Conservation (phyloP, 2,797 vertebrate species). For the Anisognathus igniventris region DNA sequence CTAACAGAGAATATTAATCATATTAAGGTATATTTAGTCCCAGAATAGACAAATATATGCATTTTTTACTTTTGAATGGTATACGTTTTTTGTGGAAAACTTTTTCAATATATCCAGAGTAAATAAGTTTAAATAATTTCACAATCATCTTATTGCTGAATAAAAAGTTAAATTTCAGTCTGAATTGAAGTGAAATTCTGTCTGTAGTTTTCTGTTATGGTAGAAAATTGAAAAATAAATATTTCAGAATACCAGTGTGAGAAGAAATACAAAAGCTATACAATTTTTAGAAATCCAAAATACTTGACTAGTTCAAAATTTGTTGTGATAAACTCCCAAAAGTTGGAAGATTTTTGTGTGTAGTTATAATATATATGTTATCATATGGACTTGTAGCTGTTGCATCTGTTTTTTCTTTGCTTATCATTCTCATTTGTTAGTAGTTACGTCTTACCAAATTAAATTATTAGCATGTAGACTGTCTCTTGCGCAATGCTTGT, state of each 20-base stretch:
- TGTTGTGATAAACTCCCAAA: background rate
- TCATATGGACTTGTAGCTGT: background rate
- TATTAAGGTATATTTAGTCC: background rate
- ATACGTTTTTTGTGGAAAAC: background rate
- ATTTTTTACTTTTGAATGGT: background rate
- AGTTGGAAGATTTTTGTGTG: background rate
- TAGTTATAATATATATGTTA: background rate
- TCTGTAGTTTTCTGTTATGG: background rate
- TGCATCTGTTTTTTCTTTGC: background rate
- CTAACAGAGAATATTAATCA: background rate
- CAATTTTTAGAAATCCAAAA: background rate
- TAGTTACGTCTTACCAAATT: background rate
- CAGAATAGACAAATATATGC: background rate
- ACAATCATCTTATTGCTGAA: background rate
- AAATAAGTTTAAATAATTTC: background rate
- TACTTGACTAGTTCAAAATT: background rate
- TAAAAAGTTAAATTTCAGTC: background rate
- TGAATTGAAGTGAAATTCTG: background rate
- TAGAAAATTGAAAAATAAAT: background rate
- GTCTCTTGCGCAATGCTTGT: background rate
- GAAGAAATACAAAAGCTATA: background rate
- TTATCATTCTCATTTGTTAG: background rate
- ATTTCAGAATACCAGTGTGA: background rate
- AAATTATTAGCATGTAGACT: background rate
- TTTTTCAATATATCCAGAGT: background rate